These are phyloP conservation scores for Caenorhabditis sp. DNA, from an alignment of 2,888 invertebrate genomes.

Conservation along the genomic window DNA sequence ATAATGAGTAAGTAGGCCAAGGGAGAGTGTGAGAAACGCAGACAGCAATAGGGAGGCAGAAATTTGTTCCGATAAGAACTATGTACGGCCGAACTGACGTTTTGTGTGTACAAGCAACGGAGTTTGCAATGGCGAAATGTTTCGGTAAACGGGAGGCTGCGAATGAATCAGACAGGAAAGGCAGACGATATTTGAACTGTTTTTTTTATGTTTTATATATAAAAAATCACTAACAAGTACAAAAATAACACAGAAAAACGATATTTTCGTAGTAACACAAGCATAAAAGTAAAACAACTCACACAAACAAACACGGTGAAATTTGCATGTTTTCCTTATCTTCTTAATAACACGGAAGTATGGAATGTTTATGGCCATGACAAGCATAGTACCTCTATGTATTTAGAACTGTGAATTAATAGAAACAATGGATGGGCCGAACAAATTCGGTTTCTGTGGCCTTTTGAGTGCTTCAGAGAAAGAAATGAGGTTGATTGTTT, in stretches of 20 bases:
- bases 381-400: no score
- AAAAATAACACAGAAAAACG: no score
- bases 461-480: conserved; percentile 1
- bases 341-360: not conserved
- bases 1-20: conserved; percentile 1
- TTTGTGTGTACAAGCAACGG: conserved; percentile 32
- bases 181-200: no score
- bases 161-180: not conserved
- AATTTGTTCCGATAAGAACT: not conserved
- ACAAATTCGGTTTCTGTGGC: conserved; percentile 13
- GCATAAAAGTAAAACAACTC: no score
- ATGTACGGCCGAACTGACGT: not conserved
- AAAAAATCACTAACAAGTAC: no score
- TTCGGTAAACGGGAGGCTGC: not conserved
- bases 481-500: not conserved
- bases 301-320: no score
- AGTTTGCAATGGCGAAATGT: not conserved
- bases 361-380: not conserved
- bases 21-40: conserved; percentile 7
- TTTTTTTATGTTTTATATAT: no score
- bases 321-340: no score
- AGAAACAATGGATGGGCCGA: conserved; percentile 4
- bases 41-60: not conserved
- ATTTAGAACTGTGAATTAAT: no score
- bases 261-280: no score